phyloP scores from a whole-genome alignment of 2,888 invertebrate species.

The Mantis religiosa region DNA sequence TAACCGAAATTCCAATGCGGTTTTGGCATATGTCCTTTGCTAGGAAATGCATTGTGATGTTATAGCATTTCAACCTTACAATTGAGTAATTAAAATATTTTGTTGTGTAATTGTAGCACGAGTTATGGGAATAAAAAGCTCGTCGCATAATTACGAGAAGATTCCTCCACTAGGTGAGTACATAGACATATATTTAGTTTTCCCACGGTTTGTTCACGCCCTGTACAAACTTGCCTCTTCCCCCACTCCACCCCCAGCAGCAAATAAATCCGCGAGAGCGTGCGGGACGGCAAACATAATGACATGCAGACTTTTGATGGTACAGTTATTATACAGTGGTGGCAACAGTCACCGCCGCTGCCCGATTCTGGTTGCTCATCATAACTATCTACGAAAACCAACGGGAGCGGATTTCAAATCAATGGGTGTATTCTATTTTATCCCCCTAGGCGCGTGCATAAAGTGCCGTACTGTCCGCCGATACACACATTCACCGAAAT shows the following conservation, averaged over 20 bases:
- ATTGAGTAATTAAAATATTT: no score
- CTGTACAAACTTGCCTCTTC: not conserved
- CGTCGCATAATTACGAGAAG: not conserved
- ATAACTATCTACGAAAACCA: conserved; percentile 27
- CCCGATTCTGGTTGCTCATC: conserved; percentile 22
- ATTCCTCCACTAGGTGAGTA: not conserved
- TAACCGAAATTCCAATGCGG: no score
- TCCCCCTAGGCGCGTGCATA: conserved; percentile 29
- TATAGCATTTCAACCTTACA: no score
- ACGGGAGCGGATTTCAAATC: conserved; percentile 30
- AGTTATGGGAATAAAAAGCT: not conserved
- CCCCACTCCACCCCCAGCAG: not conserved
- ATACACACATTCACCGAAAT: conserved; percentile 28
- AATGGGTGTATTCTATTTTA: conserved; percentile 30
- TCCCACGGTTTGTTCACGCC: not conserved
- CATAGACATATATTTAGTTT: not conserved
- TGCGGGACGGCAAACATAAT: conserved; percentile 20
- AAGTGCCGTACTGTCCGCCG: conserved; percentile 22
- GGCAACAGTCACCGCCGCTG: not conserved
- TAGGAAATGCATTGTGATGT: no score
- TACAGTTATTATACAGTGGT: conserved; percentile 26
- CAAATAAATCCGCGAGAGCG: conserved; percentile 24
- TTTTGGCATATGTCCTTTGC: no score
- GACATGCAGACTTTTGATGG: conserved; percentile 30
- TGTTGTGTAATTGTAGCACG: no score